Percentiles rank a stretch among this genome's conserved stretches.
Conservation (phyloP, 1,140 invertebrate species). For the Diploscapter pachys region DNA sequence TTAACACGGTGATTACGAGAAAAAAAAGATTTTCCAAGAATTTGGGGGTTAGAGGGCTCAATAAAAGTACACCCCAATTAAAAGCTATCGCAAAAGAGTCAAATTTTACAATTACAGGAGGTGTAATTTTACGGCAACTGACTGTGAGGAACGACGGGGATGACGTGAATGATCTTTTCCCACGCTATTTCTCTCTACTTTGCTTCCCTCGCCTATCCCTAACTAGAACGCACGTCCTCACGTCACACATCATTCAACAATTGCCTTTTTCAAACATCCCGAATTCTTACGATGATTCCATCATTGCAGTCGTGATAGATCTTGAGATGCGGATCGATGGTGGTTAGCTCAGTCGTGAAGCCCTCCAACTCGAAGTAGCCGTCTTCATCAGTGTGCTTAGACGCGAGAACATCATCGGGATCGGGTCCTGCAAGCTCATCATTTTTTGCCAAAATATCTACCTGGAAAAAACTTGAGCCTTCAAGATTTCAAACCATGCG, state of each 20-base stretch:
- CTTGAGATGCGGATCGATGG: conserved; percentile 58
- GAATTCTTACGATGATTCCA: conserved; percentile 45
- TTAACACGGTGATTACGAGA: no score
- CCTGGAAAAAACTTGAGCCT: not conserved
- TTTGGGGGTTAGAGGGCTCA: no score
- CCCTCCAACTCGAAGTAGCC: conserved; percentile 49
- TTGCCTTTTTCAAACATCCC: not conserved
- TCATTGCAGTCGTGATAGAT: conserved; percentile 59
- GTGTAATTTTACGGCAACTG: not conserved
- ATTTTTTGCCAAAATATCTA: not conserved
- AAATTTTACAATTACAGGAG: not conserved
- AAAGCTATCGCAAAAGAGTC: no score
- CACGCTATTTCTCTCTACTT: no score
- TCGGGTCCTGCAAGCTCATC: conserved; percentile 44
- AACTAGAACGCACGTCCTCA: no score
- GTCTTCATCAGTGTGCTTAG: conserved; percentile 46
- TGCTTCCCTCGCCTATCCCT: no score
- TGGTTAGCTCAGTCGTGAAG: conserved; percentile 53
- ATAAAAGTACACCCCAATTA: no score
- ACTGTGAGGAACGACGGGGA: not conserved
- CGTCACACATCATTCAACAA: no score
- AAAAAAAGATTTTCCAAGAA: no score
- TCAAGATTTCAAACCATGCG: not conserved
- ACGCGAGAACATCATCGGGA: conserved; percentile 55
- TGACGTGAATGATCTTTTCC: no score